A percentile compares a stretch with the other conserved stretches of the same genome.
Conservation (phyloP, 2,888 invertebrate species). For the Coelopa pilipes region DNA sequence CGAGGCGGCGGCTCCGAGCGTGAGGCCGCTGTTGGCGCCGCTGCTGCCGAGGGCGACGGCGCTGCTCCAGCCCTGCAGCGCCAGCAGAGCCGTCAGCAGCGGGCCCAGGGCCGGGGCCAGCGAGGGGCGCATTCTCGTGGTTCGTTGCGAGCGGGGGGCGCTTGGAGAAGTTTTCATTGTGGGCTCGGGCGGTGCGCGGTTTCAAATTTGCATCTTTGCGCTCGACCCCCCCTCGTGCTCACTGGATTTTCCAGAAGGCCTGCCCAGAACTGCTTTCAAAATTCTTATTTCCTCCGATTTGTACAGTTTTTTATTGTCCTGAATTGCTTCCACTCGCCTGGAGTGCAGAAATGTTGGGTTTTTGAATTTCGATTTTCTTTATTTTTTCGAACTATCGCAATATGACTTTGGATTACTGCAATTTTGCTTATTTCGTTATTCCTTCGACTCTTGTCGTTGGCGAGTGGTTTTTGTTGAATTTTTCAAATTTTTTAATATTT, state of each 20-base stretch:
- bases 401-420: too few species aligned
- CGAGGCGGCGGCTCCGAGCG: slow-evolving; percentile 31
- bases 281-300: too few species aligned
- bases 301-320: too few species aligned
- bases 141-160: neutral
- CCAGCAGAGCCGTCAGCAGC: slow-evolving; percentile 43
- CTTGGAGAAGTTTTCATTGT: neutral
- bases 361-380: too few species aligned
- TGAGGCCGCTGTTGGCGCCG: slow-evolving; percentile 34
- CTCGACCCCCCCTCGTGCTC: neutral
- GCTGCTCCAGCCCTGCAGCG: neutral
- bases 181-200: neutral
- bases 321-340: too few species aligned
- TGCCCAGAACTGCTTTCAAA: neutral
- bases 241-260: neutral
- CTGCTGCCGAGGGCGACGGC: slow-evolving; percentile 4
- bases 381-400: too few species aligned
- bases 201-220: neutral
- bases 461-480: too few species aligned
- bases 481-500: too few species aligned
- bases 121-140: slow-evolving; percentile 23
- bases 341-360: too few species aligned
- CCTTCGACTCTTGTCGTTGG: too few species aligned
- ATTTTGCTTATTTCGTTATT: too few species aligned
- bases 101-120: neutral